phyloP scores from a whole-genome alignment of 2,113 vertebrate genomes.

The Leptobrachium leishanense region DNA sequence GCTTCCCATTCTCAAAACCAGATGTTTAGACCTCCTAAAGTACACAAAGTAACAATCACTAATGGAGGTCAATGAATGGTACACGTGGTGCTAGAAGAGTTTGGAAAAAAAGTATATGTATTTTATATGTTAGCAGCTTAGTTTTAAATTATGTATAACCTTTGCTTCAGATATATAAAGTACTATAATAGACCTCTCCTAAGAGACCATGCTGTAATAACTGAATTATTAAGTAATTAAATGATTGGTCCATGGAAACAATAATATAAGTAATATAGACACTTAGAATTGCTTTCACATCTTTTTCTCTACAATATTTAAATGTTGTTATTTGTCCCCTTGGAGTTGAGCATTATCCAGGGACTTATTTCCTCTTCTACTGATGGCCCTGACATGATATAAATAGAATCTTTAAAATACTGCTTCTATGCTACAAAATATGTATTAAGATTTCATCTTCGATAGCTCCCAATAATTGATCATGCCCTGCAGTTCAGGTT shows the following conservation, averaged over 20 bases:
- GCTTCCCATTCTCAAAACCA: neutral
- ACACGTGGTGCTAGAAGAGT: neutral
- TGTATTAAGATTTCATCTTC: neutral
- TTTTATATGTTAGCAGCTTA: neutral
- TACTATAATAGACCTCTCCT: neutral
- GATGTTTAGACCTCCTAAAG: neutral
- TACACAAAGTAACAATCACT: neutral
- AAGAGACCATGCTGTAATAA: neutral
- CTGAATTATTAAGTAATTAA: neutral
- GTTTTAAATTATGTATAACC: too few species aligned
- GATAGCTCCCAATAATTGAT: neutral
- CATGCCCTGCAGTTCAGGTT: too few species aligned
- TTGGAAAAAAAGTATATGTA: neutral
- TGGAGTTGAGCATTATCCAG: neutral
- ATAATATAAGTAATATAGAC: neutral
- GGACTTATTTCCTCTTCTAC: conserved; percentile 13
- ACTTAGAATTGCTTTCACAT: neutral
- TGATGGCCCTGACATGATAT: conserved; percentile 8
- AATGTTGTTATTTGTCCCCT: conserved; percentile 11
- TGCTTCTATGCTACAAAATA: neutral
- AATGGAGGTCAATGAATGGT: too few species aligned
- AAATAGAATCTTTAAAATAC: conserved; percentile 14
- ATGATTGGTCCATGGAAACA: neutral
- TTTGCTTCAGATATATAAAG: neutral
- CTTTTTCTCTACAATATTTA: conserved; percentile 1